Conservation (phyloP, 2,113 vertebrate species). For the Thryonomys swinderianus region DNA sequence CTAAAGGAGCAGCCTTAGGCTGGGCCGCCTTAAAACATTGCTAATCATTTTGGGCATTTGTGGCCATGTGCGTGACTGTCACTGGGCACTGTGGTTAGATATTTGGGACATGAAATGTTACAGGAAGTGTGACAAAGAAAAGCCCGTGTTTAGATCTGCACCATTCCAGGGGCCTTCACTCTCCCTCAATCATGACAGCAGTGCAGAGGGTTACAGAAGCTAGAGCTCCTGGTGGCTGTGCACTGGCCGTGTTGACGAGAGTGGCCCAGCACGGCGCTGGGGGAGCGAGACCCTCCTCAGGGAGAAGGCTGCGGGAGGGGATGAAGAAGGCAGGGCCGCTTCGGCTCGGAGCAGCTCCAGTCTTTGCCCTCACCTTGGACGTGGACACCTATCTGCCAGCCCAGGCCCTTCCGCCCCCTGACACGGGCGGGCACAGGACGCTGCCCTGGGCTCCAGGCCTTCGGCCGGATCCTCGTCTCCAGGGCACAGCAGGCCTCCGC, state of each 20-base stretch:
- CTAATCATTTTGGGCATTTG: neutral
- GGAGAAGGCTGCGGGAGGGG: neutral
- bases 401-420: too few relatives aligned
- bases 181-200: neutral
- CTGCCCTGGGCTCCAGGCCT: too few relatives aligned
- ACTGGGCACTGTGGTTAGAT: neutral
- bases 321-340: too few relatives aligned
- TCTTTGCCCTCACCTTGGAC: too few relatives aligned
- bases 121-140: neutral
- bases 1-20: neutral
- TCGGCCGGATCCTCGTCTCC: too few relatives aligned
- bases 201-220: neutral
- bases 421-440: too few relatives aligned
- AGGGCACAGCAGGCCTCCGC: too few relatives aligned
- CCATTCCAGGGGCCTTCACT: constrained; percentile 23
- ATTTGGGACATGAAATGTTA: neutral
- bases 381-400: too few relatives aligned
- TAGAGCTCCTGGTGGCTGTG: too few relatives aligned
- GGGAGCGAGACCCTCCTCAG: neutral
- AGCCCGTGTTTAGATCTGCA: neutral
- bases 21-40: neutral
- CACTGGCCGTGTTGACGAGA: too few relatives aligned
- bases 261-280: neutral
- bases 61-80: neutral
- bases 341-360: too few relatives aligned